A percentile compares a stretch with the other conserved stretches of the same genome.
Evolutionary conservation across 1,140 invertebrate species (phyloP).

Genomic region (Megathymus violae): DNA sequence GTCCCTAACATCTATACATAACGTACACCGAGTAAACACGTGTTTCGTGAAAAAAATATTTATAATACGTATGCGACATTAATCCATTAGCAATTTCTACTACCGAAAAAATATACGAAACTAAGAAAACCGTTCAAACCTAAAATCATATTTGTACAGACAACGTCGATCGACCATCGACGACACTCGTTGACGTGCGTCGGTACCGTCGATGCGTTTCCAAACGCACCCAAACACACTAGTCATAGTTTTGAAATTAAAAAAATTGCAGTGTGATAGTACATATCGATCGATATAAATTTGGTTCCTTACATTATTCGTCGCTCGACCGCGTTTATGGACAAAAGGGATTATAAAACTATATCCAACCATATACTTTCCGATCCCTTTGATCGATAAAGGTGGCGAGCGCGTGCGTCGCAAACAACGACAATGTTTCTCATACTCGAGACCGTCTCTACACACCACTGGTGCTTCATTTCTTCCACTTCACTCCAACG

Average conservation of each 20-base stretch:
- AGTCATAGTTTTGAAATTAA: slow-evolving; percentile 73
- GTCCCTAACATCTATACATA: slow-evolving; percentile 38
- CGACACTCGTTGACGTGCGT: slow-evolving; percentile 29
- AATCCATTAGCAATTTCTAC: neutral
- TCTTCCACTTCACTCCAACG: neutral
- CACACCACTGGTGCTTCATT: no score
- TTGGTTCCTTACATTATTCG: slow-evolving; percentile 35
- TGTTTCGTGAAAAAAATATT: slow-evolving; percentile 4
- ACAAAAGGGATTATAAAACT: slow-evolving; percentile 30
- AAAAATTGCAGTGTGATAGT: slow-evolving; percentile 73
- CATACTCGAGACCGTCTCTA: slow-evolving; percentile 17
- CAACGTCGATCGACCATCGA: slow-evolving; percentile 38
- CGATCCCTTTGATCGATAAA: slow-evolving; percentile 46
- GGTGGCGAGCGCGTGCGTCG: slow-evolving; percentile 43
- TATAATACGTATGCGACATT: slow-evolving; percentile 15
- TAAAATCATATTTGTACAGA: slow-evolving; percentile 52
- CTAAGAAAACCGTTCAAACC: slow-evolving; percentile 39
- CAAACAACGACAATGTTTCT: slow-evolving; percentile 1
- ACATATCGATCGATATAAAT: slow-evolving; percentile 46
- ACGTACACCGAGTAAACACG: slow-evolving; percentile 34
- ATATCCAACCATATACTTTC: slow-evolving; percentile 54
- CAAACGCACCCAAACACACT: slow-evolving; percentile 55
- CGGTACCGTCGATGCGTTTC: slow-evolving; percentile 31
- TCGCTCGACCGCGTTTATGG: slow-evolving; percentile 57
- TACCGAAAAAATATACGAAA: slow-evolving; percentile 34